Base-by-base conservation (phyloP, 2,888 invertebrate species). In the Chaetoderma sp. region DNA sequence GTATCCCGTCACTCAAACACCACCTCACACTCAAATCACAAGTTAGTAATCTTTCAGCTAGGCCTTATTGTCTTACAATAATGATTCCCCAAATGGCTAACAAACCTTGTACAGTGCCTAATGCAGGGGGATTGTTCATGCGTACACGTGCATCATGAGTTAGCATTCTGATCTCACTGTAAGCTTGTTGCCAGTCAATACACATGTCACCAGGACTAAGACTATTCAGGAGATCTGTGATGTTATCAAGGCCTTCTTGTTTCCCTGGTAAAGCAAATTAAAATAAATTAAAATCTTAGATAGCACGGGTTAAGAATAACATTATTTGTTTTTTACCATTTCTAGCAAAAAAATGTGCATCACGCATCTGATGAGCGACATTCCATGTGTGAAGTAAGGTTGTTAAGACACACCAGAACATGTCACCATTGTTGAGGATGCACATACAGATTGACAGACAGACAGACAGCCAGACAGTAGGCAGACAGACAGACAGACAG, bases 111-210 rank as follows among this genome's bases (percentile, higher is more conserved):
- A n/a, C n/a, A n/a, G n/a, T n/a, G n/a, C n/a, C n/a, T n/a, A n/a
- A n/a, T n/a, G n/a, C n/a, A n/a, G n/a, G n/a, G n/a, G n/a, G n/a
- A n/a, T n/a, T n/a, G n/a, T n/a, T n/a, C n/a, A n/a, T n/a, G n/a
- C n/a, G n/a, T n/a, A n/a, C n/a, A n/a, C n/a, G n/a, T 23, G 21
- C 58, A 74, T 77, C 71, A 75, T 74, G 62, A 1, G 76, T 73
- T n/a, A 80, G 73, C 4, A 63, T 60, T 10, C 65, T 65, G 1
- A 83, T 71, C 64, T 83, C 81, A 32, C 71, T 65, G 63, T 78
- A 80, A 10, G 83, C 82, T 60, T 79, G 70, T 61, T 72, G 76
- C 83, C 83, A 83, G 70, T 82, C 83, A 33, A 83, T 75, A 13
- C 73, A 74, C 77, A 76, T 75, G 28, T 65, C 70, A 23, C 68